Base-by-base conservation (phyloP, 2,797 vertebrate genomes). In the Myiotriccus ornatus region DNA sequence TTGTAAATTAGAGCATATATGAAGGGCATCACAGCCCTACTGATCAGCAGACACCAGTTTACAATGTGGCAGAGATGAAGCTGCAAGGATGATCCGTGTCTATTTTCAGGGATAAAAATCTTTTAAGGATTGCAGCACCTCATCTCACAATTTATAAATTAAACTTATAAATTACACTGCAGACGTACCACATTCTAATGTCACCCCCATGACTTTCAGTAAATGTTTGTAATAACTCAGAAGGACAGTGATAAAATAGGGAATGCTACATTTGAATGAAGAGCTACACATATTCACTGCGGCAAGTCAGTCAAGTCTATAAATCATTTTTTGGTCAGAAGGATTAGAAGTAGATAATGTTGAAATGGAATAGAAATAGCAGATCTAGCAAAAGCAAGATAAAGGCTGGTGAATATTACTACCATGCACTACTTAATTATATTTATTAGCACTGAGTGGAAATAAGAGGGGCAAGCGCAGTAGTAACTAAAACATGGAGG, bases 171-270 rank as follows among this genome's bases (percentile, higher is more conserved):
- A 82, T 64, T 70, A 34, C 49, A 73, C 68, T 78, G 62, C 49
- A 77, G 63, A 44, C 64, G 47, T 28, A 79, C 30, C 34, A 74
- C 49, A 62, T 85, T 82, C 75, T 85, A 82, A 70, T 68, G 52
- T 96, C 52, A 83, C 30, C 12, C 10, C 28, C 28, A 17, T 74
- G 91, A 84, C 87, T 87, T 89, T 67, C 71, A 49, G 71, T 64
- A 91, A 91, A 78, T 77, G 60, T 87, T 92, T 91, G 64, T 25
- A 91, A 47, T 85, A 92, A 71, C 52, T 95, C 87, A 94, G 60
- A 77, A 89, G 79, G 84, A 84, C 87, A 67, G 39, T 44, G 78
- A 79, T 65, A 92, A 93, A 85, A 87, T 8, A 25, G 34, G 19
- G 47, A 96, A 70, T 0, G 8, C 64, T 77, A 32, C 49, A 23